Evolutionary conservation across 2,797 vertebrate genomes (phyloP), one percentile per base, ranked within the genome.

Genomic region (Sebastes itinus): DNA sequence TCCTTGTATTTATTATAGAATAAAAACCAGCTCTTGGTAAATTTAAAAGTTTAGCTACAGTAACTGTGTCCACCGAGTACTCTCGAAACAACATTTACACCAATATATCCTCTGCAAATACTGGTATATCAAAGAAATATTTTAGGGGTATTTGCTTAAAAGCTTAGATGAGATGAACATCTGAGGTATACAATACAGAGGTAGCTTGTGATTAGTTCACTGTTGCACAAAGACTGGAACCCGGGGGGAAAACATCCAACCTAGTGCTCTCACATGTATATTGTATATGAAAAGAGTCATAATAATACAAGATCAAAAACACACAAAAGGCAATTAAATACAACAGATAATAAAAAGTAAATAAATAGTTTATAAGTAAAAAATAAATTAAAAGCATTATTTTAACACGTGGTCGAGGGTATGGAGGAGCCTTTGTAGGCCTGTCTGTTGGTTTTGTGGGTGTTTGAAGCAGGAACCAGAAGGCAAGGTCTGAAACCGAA

Each of bases 391-490:
- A 49, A 49, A 49, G 16, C 46, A 49, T 49, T 49, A 49, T 49
- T 49, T 20, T 0, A 49, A 49, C 18, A 46, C 3, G 2, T 49
- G 42, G 46, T 49, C 3, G 46, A 49, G 7, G 46, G 46, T 49
- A 49, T 49, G 18, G 16, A 49, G 18, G 0, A 49, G 9, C 0
- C 2, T 54, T n/a, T n/a, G 20, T 16, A 0, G 49, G 20, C 4
- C 20, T 54, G 20, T 54, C 49, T n/a, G 49, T 54, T 22, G 20
- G 49, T 54, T 54, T 54, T 54, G 49, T 54, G 49, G 20, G 49
- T 54, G 3, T 54, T 54, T 54, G 49, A 54, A 54, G 49, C 49
- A 54, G 49, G 20, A 54, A 54, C 49, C 20, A 54, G 20, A 54
- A 54, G 49, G 49, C 49, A 54, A 54, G 20, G 49, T 22, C 49